Evolutionary conservation across 1,140 invertebrate species (phyloP), one percentile per base, ranked within the genome.

Genomic region (Drosophila obscura): DNA sequence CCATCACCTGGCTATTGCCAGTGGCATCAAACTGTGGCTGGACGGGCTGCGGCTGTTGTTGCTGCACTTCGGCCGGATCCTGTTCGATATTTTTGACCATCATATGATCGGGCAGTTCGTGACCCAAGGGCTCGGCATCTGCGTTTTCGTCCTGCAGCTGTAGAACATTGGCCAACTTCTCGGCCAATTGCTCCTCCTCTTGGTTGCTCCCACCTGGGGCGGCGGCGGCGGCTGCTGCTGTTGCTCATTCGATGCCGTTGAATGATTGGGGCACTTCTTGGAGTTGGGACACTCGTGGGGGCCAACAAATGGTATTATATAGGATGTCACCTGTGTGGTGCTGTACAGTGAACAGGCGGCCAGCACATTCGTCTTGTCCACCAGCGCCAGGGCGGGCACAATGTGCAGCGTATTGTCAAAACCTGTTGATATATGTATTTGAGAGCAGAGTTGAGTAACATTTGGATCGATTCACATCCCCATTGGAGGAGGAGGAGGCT

Each of bases 11-110:
- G 22, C 77, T 88, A 53, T 91, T 95, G 92, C 80, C 93, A 76
- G 60, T 92, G 77, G 28, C 93, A 94, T 95, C 95, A 92, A 93
- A 77, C 72, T 39, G 35, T 39, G 49, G 52, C 52, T 68, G 77
- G 48, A 67, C 65, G 41, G 61, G 46, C 43, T 57, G 61, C 2
- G 26, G 75, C 4, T 8, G 64, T 44, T 3, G 26, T 31, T 22
- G 39, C 7, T 56, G 55, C 13, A 7, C 22, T 24, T 13, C 13
- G 13, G 22, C 35, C 3, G 11, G n/a, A 2, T 68, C 55, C 13
- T 53, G 19, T n/a, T 73, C 53, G 35, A 11, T 61, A 15, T 64
- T 73, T 9, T 62, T 49, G 0, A 74, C 87, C 11, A 90, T 46
- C 90, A 87, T 90, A 65, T 90, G 79, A 28, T 80, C 73, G 13